Base-by-base conservation (phyloP, 1,140 invertebrate genomes). In the Adelges cooleyi region DNA sequence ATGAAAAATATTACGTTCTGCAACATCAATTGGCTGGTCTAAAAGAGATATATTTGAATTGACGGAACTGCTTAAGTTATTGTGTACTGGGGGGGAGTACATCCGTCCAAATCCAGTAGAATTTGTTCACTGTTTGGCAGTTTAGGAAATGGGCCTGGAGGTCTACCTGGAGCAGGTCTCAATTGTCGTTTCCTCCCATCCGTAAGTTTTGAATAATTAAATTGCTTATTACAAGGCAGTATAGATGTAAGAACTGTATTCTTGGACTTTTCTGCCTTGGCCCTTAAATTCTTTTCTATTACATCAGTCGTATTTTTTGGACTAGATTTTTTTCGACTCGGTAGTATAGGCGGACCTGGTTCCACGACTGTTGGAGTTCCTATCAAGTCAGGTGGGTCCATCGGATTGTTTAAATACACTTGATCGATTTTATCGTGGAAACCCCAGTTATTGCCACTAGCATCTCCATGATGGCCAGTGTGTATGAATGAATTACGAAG, bases 401-500 rank as follows among this genome's bases (percentile, higher is more conserved):
- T 88, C 1, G 89, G 89, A 75, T 91, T 91, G 36, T 83, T 78
- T 38, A 90, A 73, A 74, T 90, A 90, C 65, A 90, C 82, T 53
- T 66, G n/a, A 75, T 87, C 90, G 69, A 92, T 90, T 53, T 77
- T 80, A n/a, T 79, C 79, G 0, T 89, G 89, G 73, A 84, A 87
- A 1, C 92, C 92, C 91, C 92, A 95, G 13, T 84, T 85, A 70
- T 87, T 87, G 10, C 88, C 88, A 59, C 82, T 85, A 0, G 83
- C 80, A 2, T 84, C 82, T 0, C 86, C 86, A 68, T 87, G 85
- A 68, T 87, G 85, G 1, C 84, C 83, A 0, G 89, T 89, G 71
- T 92, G 89, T 67, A 92, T 89, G 69, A 92, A 89, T n/a, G 89
- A 90, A 72, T 90, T 86, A 69, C 86, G 81, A 15, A 92, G 72